A percentile compares a stretch with the other conserved stretches of the same genome.
Evolutionary conservation across 2,888 invertebrate genomes (phyloP).

Genomic region (Leptogaster cylindrica): DNA sequence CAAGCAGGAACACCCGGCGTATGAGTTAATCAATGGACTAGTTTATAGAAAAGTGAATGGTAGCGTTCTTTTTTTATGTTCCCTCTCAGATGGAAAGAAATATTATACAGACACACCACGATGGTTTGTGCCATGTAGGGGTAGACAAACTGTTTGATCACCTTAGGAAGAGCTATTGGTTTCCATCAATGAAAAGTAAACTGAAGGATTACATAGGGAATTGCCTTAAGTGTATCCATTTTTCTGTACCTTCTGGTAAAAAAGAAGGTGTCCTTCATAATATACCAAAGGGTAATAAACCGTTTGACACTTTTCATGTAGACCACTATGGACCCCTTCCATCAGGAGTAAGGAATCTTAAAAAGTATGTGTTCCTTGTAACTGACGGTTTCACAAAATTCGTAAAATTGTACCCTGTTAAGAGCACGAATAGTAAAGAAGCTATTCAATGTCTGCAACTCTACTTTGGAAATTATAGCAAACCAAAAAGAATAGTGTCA

Average conservation of each 20-base stretch:
- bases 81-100: too few relatives aligned
- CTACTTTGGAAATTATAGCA: conserved; percentile 46
- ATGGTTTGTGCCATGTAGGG: conserved; percentile 44
- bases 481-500: conserved; percentile 53
- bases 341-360: conserved; percentile 50
- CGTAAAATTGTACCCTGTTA: conserved; percentile 53
- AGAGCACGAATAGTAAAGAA: conserved; percentile 51
- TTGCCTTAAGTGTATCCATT: conserved; percentile 56
- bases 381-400: conserved; percentile 58
- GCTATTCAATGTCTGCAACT: conserved; percentile 50
- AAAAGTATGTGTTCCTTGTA: conserved; percentile 52
- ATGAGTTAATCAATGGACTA: conserved; percentile 17
- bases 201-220: conserved; percentile 56
- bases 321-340: conserved; percentile 60
- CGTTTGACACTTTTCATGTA: conserved; percentile 57
- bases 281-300: conserved; percentile 55
- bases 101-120: conserved; percentile 42
- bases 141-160: conserved; percentile 36
- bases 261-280: conserved; percentile 55
- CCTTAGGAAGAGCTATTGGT: conserved; percentile 55
- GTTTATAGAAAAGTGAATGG: conserved; percentile 5
- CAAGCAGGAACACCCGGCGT: background rate
- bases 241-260: conserved; percentile 52
- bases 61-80: conserved; percentile 40
- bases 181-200: conserved; percentile 55